These are phyloP conservation scores for Orius insidiosus DNA, from an alignment of 1,140 invertebrate genomes.

Conservation along the genomic window DNA sequence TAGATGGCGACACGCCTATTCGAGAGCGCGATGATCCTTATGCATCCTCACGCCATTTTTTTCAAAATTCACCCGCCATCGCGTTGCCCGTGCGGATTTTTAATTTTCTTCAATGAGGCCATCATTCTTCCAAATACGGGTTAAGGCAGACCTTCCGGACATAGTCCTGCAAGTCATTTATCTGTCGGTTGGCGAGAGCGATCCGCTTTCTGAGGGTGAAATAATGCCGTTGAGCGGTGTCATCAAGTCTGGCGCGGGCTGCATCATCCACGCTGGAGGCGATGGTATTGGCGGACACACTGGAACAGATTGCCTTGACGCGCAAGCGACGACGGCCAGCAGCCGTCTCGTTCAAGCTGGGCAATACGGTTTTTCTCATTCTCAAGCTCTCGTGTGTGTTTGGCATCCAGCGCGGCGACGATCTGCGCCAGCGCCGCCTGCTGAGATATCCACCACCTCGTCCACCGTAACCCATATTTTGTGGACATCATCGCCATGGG, in stretches of 20 bases:
- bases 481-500: conserved; percentile 96
- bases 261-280: background rate
- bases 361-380: background rate
- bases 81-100: no score
- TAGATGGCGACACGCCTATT: no score
- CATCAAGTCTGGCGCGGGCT: background rate
- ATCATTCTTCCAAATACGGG: no score
- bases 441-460: conserved; percentile 36
- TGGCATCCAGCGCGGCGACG: no score
- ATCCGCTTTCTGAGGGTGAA: background rate
- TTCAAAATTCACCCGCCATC: no score
- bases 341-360: background rate
- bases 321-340: background rate
- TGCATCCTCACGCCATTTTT: no score
- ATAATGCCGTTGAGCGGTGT: conserved; percentile 1
- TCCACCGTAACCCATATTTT: conserved; percentile 42
- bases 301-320: background rate
- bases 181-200: background rate
- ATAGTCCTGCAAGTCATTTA: background rate
- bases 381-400: background rate
- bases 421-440: no score
- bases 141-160: background rate
- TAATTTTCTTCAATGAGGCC: no score
- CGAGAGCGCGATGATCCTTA: no score
- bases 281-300: background rate